Evolutionary conservation across 2,888 invertebrate genomes (phyloP), one percentile per base, ranked within the genome.

Genomic region (Spialia ferax): DNA sequence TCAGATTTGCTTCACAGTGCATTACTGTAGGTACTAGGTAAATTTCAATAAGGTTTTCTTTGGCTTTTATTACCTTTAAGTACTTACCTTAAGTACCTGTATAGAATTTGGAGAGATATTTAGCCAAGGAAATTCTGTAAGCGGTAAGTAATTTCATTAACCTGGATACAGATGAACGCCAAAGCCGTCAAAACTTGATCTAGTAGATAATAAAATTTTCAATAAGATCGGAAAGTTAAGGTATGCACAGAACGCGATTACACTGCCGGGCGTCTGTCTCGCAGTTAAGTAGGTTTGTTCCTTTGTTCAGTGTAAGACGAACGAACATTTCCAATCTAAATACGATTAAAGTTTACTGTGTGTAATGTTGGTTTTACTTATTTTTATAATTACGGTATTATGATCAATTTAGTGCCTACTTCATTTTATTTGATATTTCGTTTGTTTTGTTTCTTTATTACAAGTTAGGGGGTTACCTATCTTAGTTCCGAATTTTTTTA

Each of bases 171-270:
- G 62, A 62, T 68, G 62, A 50, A 68, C 62, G 50, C n/a, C 20
- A 23, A 15, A 68, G 62, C 38, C 57, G 38, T 50, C 56, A 59
- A 63, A 68, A 62, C 50, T 68, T 45, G 38, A 38, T 26, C 38
- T 68, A 45, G 18, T n/a, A n/a, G n/a, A 11, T 32, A 67, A 56
- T 63, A 56, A 63, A 62, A 68, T 68, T 62, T 68, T 63, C 68
- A 63, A 68, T 62, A 56, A 62, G 68, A 63, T 56, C 56, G 29
- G 26, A 2, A 32, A 61, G 62, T 57, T 68, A 23, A 18, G 38
- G 11, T 62, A 57, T 20, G 66, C 45, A n/a, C 23, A 55, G 61
- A 67, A 67, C 55, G 67, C 35, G 35, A 35, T 29, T 55, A 52
- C 38, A 32, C 11, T 18, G 22, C 6, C 3, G 15, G 32, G 26